These are phyloP conservation scores for Stenotaenia linearis DNA, from an alignment of 2,888 invertebrate genomes.

Conservation along the genomic window DNA sequence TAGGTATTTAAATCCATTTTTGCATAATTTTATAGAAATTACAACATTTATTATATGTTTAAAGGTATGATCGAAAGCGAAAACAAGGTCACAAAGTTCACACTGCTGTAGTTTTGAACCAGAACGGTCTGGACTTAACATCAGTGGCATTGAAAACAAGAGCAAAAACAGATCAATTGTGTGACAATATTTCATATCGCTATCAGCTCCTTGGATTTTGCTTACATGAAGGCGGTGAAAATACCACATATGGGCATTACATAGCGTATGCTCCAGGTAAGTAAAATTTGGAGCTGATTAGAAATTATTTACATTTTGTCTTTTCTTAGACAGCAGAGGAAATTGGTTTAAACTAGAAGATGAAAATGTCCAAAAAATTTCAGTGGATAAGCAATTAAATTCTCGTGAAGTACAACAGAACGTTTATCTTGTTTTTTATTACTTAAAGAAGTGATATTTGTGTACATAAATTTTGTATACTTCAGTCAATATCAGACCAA, in stretches of 20 bases:
- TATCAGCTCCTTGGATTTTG: slow-evolving; percentile 19
- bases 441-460: neutral
- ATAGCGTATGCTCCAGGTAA: slow-evolving; percentile 3
- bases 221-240: slow-evolving; percentile 6
- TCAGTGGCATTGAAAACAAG: neutral
- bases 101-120: neutral
- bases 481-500: neutral
- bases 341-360: neutral
- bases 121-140: neutral
- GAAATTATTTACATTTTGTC: too few species aligned
- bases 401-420: neutral
- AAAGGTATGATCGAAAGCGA: slow-evolving; percentile 14
- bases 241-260: slow-evolving; percentile 27
- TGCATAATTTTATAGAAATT: too few species aligned
- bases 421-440: neutral
- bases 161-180: neutral
- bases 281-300: neutral
- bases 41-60: too few species aligned
- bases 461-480: neutral
- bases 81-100: slow-evolving; percentile 14
- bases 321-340: neutral
- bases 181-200: neutral
- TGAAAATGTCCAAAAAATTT: neutral
- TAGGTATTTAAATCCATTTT: neutral
- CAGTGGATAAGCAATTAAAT: neutral